These are phyloP conservation scores for Dunckerocampus dactyliophorus DNA, from an alignment of 2,113 vertebrate genomes.

Conservation along the genomic window DNA sequence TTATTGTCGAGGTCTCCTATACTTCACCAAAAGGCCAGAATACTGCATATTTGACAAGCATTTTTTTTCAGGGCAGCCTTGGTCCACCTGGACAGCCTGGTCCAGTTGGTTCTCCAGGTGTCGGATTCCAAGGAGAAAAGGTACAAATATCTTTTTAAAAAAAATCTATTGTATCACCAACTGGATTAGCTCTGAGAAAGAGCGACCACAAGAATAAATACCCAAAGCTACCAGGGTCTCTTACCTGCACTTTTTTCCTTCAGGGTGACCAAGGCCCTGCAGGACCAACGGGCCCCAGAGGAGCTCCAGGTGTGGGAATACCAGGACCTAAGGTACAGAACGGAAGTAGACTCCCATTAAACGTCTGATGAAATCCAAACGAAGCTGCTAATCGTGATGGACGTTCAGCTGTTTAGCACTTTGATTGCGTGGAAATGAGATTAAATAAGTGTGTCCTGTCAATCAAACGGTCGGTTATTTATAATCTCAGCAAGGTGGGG, in stretches of 20 bases:
- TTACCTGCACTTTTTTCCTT: not conserved
- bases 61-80: slow-evolving; percentile 67
- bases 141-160: slow-evolving; percentile 24
- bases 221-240: not conserved
- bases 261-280: slow-evolving; percentile 67
- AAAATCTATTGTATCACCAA: not conserved
- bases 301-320: slow-evolving; percentile 60
- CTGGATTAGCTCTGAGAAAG: not conserved
- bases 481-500: not conserved
- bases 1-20: not conserved
- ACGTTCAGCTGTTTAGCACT: not conserved
- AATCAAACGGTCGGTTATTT: slow-evolving; percentile 6
- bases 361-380: slow-evolving; percentile 1
- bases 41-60: not conserved
- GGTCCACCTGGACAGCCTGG: slow-evolving; percentile 69
- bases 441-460: not conserved
- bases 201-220: not conserved
- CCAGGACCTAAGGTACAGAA: slow-evolving; percentile 67
- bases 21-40: not conserved
- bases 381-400: slow-evolving; percentile 9
- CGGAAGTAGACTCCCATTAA: not conserved
- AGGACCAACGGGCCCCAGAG: slow-evolving; percentile 70
- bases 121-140: slow-evolving; percentile 74
- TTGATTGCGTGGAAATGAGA: slow-evolving; percentile 14
- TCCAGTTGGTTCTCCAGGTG: slow-evolving; percentile 57